Evolutionary conservation across 2,113 vertebrate species (phyloP).

Genomic region (Brachirus orientalis): DNA sequence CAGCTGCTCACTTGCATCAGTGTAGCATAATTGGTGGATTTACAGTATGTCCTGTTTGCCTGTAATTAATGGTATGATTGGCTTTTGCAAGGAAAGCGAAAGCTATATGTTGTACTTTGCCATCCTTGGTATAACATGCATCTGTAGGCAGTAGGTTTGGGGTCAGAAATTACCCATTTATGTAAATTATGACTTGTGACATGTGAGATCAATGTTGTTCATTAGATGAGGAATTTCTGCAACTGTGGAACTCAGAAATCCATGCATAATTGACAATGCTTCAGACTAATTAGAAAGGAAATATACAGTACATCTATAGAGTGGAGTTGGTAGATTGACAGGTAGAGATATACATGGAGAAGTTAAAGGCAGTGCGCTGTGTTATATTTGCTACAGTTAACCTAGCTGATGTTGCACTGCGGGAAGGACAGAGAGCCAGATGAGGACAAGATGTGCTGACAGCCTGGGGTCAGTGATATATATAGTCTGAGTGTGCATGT

Average conservation of each 20-base stretch:
- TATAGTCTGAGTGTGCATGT: constrained; percentile 48
- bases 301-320: no score
- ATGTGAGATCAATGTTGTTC: background rate
- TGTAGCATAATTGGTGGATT: no score
- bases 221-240: background rate
- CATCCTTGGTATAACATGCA: no score
- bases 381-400: constrained; percentile 59
- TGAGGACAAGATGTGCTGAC: constrained; percentile 69
- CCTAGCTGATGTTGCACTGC: constrained; percentile 59
- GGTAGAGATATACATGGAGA: constrained; percentile 17
- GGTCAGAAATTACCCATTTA: background rate
- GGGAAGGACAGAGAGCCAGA: constrained; percentile 61
- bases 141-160: background rate
- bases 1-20: no score
- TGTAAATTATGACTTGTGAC: background rate
- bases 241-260: background rate
- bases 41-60: no score
- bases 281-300: constrained; percentile 13
- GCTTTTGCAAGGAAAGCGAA: no score
- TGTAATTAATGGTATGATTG: no score
- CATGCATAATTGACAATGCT: background rate
- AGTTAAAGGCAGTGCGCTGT: constrained; percentile 34
- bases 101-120: no score
- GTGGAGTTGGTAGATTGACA: no score
- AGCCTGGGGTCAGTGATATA: constrained; percentile 71